These are phyloP conservation scores for Hozukius guyotensis DNA, from an alignment of 2,797 vertebrate species.

Conservation along the genomic window DNA sequence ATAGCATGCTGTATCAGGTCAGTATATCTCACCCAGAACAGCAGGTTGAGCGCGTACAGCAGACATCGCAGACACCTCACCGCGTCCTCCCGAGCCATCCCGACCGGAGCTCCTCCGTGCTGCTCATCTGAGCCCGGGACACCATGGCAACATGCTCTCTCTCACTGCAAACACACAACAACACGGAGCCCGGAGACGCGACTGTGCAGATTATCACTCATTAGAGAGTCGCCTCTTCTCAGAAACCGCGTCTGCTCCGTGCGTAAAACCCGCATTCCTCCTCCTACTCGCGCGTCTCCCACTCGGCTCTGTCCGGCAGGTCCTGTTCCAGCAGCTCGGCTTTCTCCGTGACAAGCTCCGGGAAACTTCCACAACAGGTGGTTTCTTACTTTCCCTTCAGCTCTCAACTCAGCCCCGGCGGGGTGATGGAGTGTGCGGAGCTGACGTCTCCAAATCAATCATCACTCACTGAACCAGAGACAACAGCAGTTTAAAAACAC, in stretches of 20 bases:
- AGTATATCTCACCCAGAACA: constrained; percentile 90
- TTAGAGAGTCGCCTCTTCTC: background rate
- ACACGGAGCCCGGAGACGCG: background rate
- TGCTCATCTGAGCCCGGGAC: constrained; percentile 82
- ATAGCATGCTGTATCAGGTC: background rate
- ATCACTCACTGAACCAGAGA: constrained; percentile 3
- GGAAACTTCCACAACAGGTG: constrained; percentile 71
- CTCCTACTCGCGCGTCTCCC: constrained; percentile 18
- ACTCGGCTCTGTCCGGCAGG: constrained; percentile 27
- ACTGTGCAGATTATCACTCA: background rate
- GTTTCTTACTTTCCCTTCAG: constrained; percentile 46
- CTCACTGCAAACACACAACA: constrained; percentile 33
- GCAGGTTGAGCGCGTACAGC: constrained; percentile 94
- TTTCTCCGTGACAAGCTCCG: constrained; percentile 51
- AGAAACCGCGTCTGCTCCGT: background rate
- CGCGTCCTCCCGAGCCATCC: constrained; percentile 96
- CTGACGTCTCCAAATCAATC: constrained; percentile 57
- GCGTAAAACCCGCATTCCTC: constrained; percentile 52
- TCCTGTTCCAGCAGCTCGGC: constrained; percentile 20
- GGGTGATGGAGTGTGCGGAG: constrained; percentile 34
- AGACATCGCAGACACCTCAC: constrained; percentile 94
- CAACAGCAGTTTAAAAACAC: no score
- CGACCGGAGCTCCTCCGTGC: constrained; percentile 68
- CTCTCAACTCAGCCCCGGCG: background rate
- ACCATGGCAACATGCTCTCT: constrained; percentile 71